Evolutionary conservation across 2,113 vertebrate genomes (phyloP).

Genomic region (Chitala chitala): DNA sequence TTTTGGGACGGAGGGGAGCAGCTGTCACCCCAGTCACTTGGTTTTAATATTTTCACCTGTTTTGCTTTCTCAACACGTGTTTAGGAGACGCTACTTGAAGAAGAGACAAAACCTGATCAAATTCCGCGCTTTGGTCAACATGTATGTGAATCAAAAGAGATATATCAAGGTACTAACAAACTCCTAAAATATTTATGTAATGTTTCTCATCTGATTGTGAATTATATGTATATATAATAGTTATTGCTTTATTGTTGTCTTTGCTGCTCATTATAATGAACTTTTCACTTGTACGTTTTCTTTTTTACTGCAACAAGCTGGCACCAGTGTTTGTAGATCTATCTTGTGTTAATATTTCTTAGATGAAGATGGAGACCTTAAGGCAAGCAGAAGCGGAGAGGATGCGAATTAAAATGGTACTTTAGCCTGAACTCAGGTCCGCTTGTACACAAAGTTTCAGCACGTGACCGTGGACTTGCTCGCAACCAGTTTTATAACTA

Average conservation of each 20-base stretch:
- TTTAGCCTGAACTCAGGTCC: background rate
- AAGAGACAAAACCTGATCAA: slow-evolving; percentile 72
- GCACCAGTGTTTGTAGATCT: background rate
- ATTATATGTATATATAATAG: background rate
- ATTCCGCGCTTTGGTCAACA: slow-evolving; percentile 71
- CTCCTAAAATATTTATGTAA: background rate
- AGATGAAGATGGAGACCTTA: slow-evolving; percentile 65
- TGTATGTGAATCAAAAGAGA: slow-evolving; percentile 73
- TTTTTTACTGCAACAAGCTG: too few relatives aligned
- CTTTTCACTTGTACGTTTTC: too few relatives aligned
- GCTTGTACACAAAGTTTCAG: background rate
- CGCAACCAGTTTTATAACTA: background rate
- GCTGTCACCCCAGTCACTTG: background rate
- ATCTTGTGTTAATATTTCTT: slow-evolving; percentile 31
- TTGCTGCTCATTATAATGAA: background rate
- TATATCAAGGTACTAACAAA: slow-evolving; percentile 78
- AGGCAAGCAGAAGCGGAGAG: slow-evolving; percentile 67
- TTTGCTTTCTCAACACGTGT: slow-evolving; percentile 8
- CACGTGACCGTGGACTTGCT: background rate
- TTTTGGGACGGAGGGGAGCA: background rate
- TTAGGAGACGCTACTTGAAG: slow-evolving; percentile 61
- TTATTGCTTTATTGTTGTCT: background rate
- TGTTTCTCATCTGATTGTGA: background rate
- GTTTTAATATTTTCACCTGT: background rate
- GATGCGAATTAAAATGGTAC: slow-evolving; percentile 48